Evolutionary conservation across 1,140 invertebrate species (phyloP).

Genomic region (Pogonomyrmex barbatus): DNA sequence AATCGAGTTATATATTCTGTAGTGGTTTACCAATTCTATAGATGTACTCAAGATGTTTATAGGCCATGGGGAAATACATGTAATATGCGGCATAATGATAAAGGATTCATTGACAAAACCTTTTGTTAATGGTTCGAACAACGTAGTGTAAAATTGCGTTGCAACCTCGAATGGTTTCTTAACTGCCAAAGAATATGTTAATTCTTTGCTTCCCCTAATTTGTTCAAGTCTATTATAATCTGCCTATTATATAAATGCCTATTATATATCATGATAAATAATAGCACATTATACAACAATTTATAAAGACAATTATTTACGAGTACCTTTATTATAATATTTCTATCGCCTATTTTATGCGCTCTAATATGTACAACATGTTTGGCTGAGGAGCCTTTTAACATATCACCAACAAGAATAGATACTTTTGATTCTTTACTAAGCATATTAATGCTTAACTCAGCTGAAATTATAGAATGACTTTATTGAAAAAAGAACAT

Average conservation of each 20-base stretch:
- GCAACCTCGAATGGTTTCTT: slow-evolving; percentile 90
- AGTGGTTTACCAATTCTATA: slow-evolving; percentile 87
- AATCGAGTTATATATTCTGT: neutral
- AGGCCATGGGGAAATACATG: slow-evolving; percentile 90
- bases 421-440: slow-evolving; percentile 83
- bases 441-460: slow-evolving; percentile 85
- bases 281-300: slow-evolving; percentile 45
- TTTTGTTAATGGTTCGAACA: slow-evolving; percentile 89
- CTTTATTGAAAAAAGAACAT: slow-evolving; percentile 34
- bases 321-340: slow-evolving; percentile 87
- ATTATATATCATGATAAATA: slow-evolving; percentile 78
- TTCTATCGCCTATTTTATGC: slow-evolving; percentile 87
- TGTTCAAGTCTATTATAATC: slow-evolving; percentile 82
- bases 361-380: slow-evolving; percentile 87
- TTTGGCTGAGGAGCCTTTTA: slow-evolving; percentile 77
- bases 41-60: slow-evolving; percentile 89
- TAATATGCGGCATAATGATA: slow-evolving; percentile 90
- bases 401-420: slow-evolving; percentile 81
- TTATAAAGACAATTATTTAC: neutral
- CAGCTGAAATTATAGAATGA: slow-evolving; percentile 80
- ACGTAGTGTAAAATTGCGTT: slow-evolving; percentile 89
- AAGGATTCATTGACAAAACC: slow-evolving; percentile 90
- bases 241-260: slow-evolving; percentile 81
- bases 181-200: slow-evolving; percentile 88
- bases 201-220: slow-evolving; percentile 87